Percentiles rank a stretch among this genome's conserved stretches.
Evolutionary conservation across 2,888 invertebrate genomes (phyloP).

Genomic region (Rhamnusium bicolor): DNA sequence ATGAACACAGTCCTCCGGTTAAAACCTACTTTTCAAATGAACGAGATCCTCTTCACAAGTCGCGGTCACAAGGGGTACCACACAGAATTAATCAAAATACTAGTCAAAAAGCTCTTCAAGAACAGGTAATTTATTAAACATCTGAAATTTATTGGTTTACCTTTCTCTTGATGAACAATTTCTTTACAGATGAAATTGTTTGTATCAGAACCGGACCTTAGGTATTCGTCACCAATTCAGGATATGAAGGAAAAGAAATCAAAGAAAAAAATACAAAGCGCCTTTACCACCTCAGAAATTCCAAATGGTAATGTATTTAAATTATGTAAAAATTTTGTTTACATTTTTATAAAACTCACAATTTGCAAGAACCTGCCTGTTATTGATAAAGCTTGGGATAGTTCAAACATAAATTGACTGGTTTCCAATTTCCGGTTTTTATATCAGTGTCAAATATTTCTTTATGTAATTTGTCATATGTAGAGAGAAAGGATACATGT

Average conservation of each 20-base stretch:
- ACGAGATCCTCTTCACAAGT: slow-evolving; percentile 56
- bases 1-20: slow-evolving; percentile 39
- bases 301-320: slow-evolving; percentile 37
- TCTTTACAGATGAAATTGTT: slow-evolving; percentile 74
- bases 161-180: neutral
- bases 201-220: slow-evolving; percentile 84
- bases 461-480: too few species aligned
- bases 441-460: too few species aligned
- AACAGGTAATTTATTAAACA: slow-evolving; percentile 38
- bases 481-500: too few species aligned
- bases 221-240: slow-evolving; percentile 53
- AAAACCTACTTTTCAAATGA: slow-evolving; percentile 53
- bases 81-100: slow-evolving; percentile 52
- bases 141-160: neutral
- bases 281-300: slow-evolving; percentile 75
- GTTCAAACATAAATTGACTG: too few species aligned
- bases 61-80: slow-evolving; percentile 48
- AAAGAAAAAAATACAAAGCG: slow-evolving; percentile 85
- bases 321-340: neutral
- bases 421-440: too few species aligned
- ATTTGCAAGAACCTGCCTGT: too few species aligned
- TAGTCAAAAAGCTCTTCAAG: slow-evolving; percentile 53
- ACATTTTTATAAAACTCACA: too few species aligned
- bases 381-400: too few species aligned
- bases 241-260: slow-evolving; percentile 73